Evolutionary conservation across 2,888 invertebrate species (phyloP).

Genomic region (Caenorhabditis becei): DNA sequence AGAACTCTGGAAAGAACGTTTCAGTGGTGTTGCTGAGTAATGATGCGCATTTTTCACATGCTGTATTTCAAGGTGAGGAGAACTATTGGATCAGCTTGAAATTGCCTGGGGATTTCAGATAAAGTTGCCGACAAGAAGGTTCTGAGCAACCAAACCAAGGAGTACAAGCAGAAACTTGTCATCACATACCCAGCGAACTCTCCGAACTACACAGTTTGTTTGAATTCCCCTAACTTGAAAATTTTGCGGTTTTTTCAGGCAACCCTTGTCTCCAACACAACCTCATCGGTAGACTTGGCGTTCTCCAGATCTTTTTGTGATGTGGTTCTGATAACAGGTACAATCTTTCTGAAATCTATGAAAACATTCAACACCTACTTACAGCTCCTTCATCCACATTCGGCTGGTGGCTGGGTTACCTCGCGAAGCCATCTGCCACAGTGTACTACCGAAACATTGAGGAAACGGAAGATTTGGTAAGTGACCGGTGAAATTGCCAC

Average conservation of each 20-base stretch:
- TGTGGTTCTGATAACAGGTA: constrained; percentile 39
- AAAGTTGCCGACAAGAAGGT: neutral
- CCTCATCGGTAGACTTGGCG: constrained; percentile 22
- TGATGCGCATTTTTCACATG: constrained; percentile 27
- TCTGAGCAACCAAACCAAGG: neutral
- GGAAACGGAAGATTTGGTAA: constrained; percentile 22
- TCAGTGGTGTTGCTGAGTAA: constrained; percentile 32
- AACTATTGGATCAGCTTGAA: neutral
- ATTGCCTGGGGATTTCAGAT: neutral
- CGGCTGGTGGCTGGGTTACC: constrained; percentile 50
- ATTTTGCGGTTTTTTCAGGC: constrained; percentile 1
- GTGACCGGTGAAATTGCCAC: neutral
- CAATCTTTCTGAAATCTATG: too few relatives aligned
- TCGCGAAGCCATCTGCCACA: constrained; percentile 13
- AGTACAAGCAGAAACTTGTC: constrained; percentile 2
- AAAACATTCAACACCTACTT: too few relatives aligned
- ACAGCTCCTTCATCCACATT: constrained; percentile 47
- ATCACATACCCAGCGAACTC: constrained; percentile 8
- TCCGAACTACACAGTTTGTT: constrained; percentile 3
- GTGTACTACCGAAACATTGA: constrained; percentile 53
- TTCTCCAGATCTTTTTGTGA: constrained; percentile 31
- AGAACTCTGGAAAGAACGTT: neutral
- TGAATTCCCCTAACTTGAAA: neutral
- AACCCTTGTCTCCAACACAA: neutral
- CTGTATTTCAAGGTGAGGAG: constrained; percentile 16